phyloP scores from a whole-genome alignment of 2,888 invertebrate genomes.

The Protonemura montana region DNA sequence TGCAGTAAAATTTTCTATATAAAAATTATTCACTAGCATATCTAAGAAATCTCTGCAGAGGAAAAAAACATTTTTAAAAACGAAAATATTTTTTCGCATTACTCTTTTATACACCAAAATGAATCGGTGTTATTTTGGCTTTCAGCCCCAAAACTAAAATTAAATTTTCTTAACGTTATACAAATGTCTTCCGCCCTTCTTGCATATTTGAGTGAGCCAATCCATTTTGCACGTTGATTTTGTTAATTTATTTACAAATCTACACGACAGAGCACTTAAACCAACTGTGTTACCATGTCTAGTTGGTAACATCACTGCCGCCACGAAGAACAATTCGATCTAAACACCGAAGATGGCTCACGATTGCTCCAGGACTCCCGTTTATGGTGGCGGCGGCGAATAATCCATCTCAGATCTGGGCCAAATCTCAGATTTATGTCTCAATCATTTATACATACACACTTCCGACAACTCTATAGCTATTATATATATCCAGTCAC shows the following conservation, averaged over 20 bases:
- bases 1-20: neutral
- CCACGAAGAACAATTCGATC: neutral
- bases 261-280: constrained; percentile 21
- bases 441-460: neutral
- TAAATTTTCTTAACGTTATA: neutral
- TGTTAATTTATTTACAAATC: constrained; percentile 16
- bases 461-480: neutral
- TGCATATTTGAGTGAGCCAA: neutral
- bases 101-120: neutral
- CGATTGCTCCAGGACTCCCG: no score
- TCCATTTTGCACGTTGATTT: constrained; percentile 8
- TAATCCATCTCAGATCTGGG: neutral
- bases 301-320: neutral
- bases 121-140: neutral
- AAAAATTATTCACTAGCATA: neutral
- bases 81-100: neutral
- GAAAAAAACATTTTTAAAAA: neutral
- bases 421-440: neutral
- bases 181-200: neutral
- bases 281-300: neutral
- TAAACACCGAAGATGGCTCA: neutral
- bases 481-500: neutral
- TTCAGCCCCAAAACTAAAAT: neutral
- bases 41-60: neutral
- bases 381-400: no score